Evolutionary conservation across 2,888 invertebrate genomes (phyloP).

Genomic region (Lathronympha strigana): DNA sequence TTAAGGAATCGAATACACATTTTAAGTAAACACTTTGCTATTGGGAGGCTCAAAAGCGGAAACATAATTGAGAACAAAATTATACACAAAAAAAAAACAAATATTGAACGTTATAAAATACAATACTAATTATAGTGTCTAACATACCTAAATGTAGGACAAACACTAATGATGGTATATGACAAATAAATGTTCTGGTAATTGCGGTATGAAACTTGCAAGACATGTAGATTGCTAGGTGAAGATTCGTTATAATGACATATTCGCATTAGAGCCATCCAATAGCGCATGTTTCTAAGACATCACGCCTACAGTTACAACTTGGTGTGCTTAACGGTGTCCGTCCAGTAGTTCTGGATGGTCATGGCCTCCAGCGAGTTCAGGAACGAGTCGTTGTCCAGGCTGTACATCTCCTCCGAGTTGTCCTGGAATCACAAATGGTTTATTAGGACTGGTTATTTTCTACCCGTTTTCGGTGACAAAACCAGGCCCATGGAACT

Average conservation of each 20-base stretch:
- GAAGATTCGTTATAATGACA: background rate
- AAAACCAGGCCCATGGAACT: too few relatives aligned
- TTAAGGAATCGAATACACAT: constrained; percentile 9
- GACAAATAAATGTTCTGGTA: too few relatives aligned
- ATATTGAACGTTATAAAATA: too few relatives aligned
- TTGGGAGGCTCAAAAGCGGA: background rate
- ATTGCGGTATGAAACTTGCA: too few relatives aligned
- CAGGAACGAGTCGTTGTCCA: constrained; percentile 97
- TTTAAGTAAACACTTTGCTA: background rate
- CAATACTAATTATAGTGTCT: too few relatives aligned
- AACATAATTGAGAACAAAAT: background rate
- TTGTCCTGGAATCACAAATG: constrained; percentile 88
- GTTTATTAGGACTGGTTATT: background rate
- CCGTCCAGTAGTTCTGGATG: constrained; percentile 97
- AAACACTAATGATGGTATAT: too few relatives aligned
- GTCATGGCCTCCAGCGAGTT: constrained; percentile 97
- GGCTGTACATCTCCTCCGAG: constrained; percentile 96
- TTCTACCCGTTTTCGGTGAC: too few relatives aligned
- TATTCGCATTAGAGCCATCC: background rate
- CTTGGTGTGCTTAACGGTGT: constrained; percentile 95
- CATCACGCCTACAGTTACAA: constrained; percentile 78
- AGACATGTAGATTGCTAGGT: too few relatives aligned
- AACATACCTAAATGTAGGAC: too few relatives aligned
- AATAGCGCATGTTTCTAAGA: background rate
- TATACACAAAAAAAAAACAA: background rate